phyloP scores from a whole-genome alignment of 2,113 vertebrate species.

The Cathartes aura region DNA sequence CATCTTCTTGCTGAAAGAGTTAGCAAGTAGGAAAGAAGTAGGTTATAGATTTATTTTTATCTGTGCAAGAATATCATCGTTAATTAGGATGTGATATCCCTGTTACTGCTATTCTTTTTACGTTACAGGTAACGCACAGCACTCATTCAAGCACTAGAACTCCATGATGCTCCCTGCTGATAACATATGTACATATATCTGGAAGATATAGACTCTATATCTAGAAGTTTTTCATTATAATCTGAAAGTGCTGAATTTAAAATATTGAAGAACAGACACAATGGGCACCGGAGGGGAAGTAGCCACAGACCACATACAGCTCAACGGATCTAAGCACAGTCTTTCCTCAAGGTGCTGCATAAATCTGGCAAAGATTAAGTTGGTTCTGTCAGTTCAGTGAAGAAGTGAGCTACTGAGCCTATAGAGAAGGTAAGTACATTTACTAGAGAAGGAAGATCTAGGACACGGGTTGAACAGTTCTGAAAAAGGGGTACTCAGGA shows the following conservation, averaged over 20 bases:
- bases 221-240: not conserved
- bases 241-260: not conserved
- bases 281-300: not conserved
- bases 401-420: not conserved
- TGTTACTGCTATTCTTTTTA: not conserved
- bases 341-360: not conserved
- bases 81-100: constrained; percentile 8
- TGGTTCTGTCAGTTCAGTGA: not conserved
- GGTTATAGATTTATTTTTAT: not conserved
- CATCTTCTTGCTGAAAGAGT: not conserved
- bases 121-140: not conserved
- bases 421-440: not conserved
- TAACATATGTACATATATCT: not conserved
- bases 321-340: not conserved
- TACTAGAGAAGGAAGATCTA: not conserved
- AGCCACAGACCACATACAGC: not conserved
- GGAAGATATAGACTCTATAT: not conserved
- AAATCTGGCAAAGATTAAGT: not conserved
- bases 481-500: not conserved
- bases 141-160: not conserved
- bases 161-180: not conserved
- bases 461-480: not conserved
- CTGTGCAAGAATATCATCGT: not conserved
- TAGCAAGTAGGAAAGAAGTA: not conserved
- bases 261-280: not conserved